A percentile compares a stretch with the other conserved stretches of the same genome.
phyloP scores from a whole-genome alignment of 2,888 invertebrate species.

The Drosophila mayaguana region DNA sequence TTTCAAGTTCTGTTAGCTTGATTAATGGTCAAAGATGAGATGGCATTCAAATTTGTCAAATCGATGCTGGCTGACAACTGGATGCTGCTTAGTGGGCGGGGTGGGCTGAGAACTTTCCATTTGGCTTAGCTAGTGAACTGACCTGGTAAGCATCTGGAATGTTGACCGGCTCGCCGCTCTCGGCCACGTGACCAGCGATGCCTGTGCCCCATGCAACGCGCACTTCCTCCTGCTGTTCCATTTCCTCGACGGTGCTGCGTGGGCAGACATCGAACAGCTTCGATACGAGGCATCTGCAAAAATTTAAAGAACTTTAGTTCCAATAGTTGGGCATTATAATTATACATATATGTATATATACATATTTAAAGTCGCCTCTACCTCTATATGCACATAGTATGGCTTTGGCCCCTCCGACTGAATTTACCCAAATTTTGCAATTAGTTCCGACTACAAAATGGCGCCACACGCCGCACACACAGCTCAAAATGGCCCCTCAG shows the following conservation, averaged over 20 bases:
- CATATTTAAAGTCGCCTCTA: not conserved
- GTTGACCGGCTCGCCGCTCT: conserved; percentile 96
- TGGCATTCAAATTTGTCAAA: conserved; percentile 74
- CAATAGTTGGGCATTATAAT: not conserved
- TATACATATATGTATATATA: not conserved
- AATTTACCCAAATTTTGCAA: conserved; percentile 35
- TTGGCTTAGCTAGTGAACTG: conserved; percentile 42
- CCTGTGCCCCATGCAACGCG: conserved; percentile 97
- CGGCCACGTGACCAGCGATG: conserved; percentile 97
- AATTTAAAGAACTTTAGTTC: conserved; percentile 25
- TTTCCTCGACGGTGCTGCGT: conserved; percentile 95
- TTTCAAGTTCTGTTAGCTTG: conserved; percentile 42
- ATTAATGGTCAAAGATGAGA: conserved; percentile 54
- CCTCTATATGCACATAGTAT: not conserved
- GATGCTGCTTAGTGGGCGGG: not conserved
- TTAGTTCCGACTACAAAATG: conserved; percentile 43
- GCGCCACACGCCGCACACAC: conserved; percentile 23
- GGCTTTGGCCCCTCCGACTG: conserved; percentile 1
- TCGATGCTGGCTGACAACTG: conserved; percentile 19
- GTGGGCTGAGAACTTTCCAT: conserved; percentile 38
- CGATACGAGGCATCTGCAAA: conserved; percentile 92
- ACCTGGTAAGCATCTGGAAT: conserved; percentile 98
- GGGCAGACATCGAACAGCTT: conserved; percentile 98
- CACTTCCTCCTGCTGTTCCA: conserved; percentile 96
- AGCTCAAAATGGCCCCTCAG: conserved; percentile 20